Conservation (phyloP, 2,113 vertebrate species). For the Argyrosomus japonicus region DNA sequence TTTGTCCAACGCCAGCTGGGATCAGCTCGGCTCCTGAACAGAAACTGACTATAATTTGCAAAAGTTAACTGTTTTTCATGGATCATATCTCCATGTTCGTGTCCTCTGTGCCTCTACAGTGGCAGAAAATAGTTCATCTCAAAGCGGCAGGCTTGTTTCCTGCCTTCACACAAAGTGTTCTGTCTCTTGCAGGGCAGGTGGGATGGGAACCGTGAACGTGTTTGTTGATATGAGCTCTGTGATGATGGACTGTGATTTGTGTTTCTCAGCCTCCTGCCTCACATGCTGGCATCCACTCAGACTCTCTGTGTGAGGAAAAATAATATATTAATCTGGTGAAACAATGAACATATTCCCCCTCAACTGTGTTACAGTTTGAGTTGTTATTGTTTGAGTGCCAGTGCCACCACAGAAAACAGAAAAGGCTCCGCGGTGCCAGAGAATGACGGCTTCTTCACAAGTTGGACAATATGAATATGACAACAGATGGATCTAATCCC, state of each 20-base stretch:
- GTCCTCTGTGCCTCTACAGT: background rate
- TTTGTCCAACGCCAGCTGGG: too few species aligned
- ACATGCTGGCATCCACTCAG: background rate
- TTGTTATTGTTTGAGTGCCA: background rate
- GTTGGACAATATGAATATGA: background rate
- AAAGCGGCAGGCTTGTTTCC: background rate
- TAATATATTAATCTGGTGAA: background rate
- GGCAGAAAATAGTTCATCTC: background rate
- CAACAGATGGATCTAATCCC: background rate
- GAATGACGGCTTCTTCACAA: background rate
- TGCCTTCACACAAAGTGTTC: background rate
- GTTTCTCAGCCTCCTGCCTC: slow-evolving; percentile 1
- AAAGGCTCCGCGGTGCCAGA: background rate
- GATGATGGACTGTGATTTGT: slow-evolving; percentile 12
- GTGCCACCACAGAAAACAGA: background rate
- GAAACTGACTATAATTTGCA: too few species aligned
- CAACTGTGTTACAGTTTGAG: background rate
- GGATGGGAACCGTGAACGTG: background rate
- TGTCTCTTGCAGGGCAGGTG: background rate
- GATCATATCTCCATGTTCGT: too few species aligned
- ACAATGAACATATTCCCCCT: slow-evolving; percentile 1
- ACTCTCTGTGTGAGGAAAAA: background rate
- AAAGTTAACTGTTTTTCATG: too few species aligned
- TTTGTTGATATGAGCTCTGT: slow-evolving; percentile 8
- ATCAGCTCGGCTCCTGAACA: too few species aligned